Evolutionary conservation across 2,113 vertebrate species (phyloP), one percentile per base, ranked within the genome.

Genomic region (Atherinomorus stipes): DNA sequence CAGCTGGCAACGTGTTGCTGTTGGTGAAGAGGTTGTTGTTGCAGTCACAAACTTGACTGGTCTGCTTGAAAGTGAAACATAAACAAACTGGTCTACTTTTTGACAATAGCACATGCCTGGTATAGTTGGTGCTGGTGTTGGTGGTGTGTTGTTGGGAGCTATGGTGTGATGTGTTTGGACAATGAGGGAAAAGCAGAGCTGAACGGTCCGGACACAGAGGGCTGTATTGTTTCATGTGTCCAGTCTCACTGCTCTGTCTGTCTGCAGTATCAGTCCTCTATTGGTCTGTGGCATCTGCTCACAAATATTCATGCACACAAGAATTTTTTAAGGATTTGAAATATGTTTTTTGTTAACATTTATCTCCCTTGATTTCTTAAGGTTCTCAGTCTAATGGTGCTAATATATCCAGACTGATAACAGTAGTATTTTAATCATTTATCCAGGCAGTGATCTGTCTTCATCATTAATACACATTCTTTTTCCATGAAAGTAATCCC

Each of bases 201-300:
- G 71, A 84, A 47, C 58, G 54, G 44, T 42, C 15, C 4, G 51
- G 6, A 72, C 1, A 88, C 77, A 86, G 42, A 85, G 44, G 53
- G 28, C 62, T 37, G 61, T 64, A 71, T 84, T 90, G 81, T 87
- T 51, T 56, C 4, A 13, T 64, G 63, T 23, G 63, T 52, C 38
- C 71, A 51, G 69, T 78, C 80, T 76, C 23, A 23, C 68, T 31
- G 47, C 68, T 70, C 37, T 53, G 1, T 57, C 37, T 15, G 11
- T 25, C 22, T 54, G 23, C 62, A 76, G 42, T 45, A 38, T 34
- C 10, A n/a, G 31, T 62, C 13, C 0, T 75, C 62, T 58, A 40
- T 42, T 63, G 9, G 34, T 45, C 16, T 15, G 44, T 50, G 40
- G 9, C 37, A 26, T 23, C 21, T 15, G 34, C 45, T 54, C 11